Base-by-base conservation (phyloP, 2,888 invertebrate genomes). In the Drosophila neutralis region DNA sequence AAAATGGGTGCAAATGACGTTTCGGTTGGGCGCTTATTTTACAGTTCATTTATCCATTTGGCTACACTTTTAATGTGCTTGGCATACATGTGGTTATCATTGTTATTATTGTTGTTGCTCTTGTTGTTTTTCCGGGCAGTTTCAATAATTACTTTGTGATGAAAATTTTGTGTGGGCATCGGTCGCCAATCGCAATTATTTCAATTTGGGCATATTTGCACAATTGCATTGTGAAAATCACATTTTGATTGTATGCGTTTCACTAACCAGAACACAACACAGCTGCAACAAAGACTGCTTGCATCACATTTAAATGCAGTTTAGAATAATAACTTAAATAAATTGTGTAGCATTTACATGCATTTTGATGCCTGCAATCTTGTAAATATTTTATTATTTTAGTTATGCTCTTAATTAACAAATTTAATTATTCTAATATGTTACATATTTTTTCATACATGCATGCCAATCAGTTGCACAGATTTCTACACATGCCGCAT, bases 111-210 rank as follows among this genome's bases (percentile, higher is more conserved):
- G 51, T 21, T 40, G 40, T 49, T 36, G 53, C 35, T 48, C 7
- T 52, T 56, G 40, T 36, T 45, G 57, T 62, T 61, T 62, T 36
- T n/a, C 21, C n/a, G 24, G 45, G 24, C 67, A 69, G 77, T 82
- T 74, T 62, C 81, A 87, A 85, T 83, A 89, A 87, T 89, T 85
- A 80, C 81, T 73, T 81, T 83, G 81, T 78, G 73, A 82, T 77
- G 79, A 56, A 74, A 79, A 75, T 80, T 69, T 52, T 60, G 72
- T 62, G 49, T 49, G 67, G 56, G 56, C 57, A 60, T 53, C 52
- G 68, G 58, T 61, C 45, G 60, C 31, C 52, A 88, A 81, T 82
- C 67, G 87, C 89, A 89, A 87, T 86, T 89, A 89, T 77, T 76
- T 57, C 15, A 45, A 24, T 38, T 73, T 73, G 49, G 51, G 62